Base-by-base conservation (phyloP, 1,140 invertebrate genomes). In the Anastrepha obliqua region DNA sequence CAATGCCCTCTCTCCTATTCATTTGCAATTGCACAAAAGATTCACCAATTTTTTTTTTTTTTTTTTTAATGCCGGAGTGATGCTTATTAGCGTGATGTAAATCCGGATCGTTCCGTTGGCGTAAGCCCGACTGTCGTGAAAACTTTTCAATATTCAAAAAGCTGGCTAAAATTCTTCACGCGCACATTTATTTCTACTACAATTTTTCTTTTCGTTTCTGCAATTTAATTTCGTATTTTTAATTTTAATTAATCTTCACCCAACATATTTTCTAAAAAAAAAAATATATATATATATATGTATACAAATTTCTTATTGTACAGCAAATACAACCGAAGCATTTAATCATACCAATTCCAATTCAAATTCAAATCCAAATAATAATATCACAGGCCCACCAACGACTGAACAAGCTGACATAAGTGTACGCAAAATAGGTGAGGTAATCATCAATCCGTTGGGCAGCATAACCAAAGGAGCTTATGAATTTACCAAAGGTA, bases 371-470 rank as follows among this genome's bases (percentile, higher is more conserved):
- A 81, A 81, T 81, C 74, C 44, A 81, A 64, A 87, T 87, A 87
- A 87, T 67, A 88, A 85, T 88, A 88, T 42, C 67, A 62, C 87
- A 88, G 87, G 87, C 62, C 81, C 81, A 60, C 39, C 87, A 87
- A 89, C 67, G 5, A 88, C 90, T 13, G 91, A 93, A 11, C 94
- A 95, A 11, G 90, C 89, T 44, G 95, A 96, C 89, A 94, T 96
- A 3, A 94, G 92, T 87, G 95, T 94, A 0, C 93, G 96, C 87
- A 96, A 95, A 92, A 95, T 95, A 85, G 94, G 95, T 9, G 96
- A 96, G 91, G 95, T 94, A 13, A 94, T 96, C 2, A 94, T 95
- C 17, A 96, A 94, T 67, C 95, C 95, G 0, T 90, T 96, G 11
- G 95, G 93, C 85, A 95, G 94, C 20, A 95, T 95, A 39, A 94